Conservation (phyloP, 2,113 vertebrate genomes). For the Lasiurus cinereus region DNA sequence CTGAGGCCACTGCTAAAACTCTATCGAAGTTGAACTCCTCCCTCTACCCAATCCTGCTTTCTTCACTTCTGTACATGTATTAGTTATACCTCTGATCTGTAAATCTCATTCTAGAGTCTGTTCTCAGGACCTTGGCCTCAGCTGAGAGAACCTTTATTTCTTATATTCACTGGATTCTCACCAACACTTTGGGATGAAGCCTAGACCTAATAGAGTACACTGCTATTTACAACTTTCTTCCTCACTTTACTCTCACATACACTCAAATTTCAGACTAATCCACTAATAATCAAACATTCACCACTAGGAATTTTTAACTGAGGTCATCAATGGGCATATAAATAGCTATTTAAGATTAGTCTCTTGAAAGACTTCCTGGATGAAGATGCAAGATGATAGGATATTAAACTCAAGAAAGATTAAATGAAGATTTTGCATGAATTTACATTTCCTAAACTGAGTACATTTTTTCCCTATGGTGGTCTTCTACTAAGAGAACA, state of each 20-base stretch:
- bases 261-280: slow-evolving; percentile 12
- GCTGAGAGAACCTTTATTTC: background rate
- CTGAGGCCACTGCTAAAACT: background rate
- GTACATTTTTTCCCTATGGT: slow-evolving; percentile 21
- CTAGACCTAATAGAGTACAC: background rate
- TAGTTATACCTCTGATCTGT: background rate
- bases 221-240: background rate
- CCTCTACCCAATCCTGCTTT: background rate
- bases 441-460: background rate
- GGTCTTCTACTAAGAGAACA: slow-evolving; percentile 20
- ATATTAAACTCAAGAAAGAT: background rate
- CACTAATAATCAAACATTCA: background rate
- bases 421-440: background rate
- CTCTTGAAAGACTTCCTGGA: background rate
- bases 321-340: background rate
- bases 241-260: background rate
- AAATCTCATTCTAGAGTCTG: background rate
- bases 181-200: background rate
- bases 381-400: background rate
- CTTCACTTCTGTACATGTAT: background rate
- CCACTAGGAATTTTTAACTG: background rate
- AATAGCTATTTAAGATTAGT: background rate
- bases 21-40: background rate
- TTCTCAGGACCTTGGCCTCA: background rate
- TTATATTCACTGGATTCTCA: background rate